These are phyloP conservation scores for Anorthoa munda DNA, from an alignment of 2,888 invertebrate species.

Conservation along the genomic window DNA sequence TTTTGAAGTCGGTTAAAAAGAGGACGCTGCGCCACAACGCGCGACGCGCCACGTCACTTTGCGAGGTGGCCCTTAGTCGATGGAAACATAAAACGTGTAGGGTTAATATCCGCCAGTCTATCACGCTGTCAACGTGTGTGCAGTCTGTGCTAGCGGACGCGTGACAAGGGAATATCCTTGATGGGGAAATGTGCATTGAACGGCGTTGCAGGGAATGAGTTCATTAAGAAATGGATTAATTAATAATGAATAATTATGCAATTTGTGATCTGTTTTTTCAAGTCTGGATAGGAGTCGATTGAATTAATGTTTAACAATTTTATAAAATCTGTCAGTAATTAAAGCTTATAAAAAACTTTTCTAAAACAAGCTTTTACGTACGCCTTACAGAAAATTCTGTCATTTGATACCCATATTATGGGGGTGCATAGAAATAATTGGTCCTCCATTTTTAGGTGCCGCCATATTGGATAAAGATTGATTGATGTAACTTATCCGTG, in stretches of 20 bases:
- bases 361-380: no score
- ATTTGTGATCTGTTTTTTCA: not conserved
- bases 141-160: slow-evolving; percentile 9
- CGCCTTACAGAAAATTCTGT: no score
- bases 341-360: no score
- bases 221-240: slow-evolving; percentile 12
- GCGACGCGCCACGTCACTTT: not conserved
- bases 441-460: no score
- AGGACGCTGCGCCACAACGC: no score
- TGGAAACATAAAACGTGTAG: slow-evolving; percentile 28
- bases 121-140: slow-evolving; percentile 20
- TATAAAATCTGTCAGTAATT: no score
- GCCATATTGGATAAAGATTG: no score
- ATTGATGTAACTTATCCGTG: no score
- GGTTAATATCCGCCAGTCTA: slow-evolving; percentile 43
- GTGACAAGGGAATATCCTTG: slow-evolving; percentile 37
- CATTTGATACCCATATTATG: no score
- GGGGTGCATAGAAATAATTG: no score
- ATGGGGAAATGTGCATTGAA: not conserved
- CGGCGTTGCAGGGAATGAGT: not conserved
- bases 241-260: not conserved
- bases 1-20: no score
- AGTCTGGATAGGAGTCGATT: not conserved
- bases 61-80: not conserved
- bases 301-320: no score